Conservation (phyloP, 2,113 vertebrate species). For the Calonectris borealis region DNA sequence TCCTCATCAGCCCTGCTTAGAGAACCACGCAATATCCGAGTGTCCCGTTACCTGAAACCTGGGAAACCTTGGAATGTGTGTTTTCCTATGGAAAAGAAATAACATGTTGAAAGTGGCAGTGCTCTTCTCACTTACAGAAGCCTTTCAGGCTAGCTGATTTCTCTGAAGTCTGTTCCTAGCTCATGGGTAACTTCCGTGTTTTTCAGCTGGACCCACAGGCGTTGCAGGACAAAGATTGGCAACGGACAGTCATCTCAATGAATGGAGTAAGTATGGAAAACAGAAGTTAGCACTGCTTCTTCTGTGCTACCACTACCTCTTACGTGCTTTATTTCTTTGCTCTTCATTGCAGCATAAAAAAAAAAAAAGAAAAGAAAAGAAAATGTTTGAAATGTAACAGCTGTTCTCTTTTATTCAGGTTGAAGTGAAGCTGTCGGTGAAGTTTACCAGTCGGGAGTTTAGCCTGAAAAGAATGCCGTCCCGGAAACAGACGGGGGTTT, state of each 20-base stretch:
- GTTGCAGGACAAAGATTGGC: conserved; percentile 96
- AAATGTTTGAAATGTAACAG: background rate
- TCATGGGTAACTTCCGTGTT: background rate
- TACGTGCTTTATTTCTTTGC: background rate
- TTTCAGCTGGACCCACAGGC: conserved; percentile 90
- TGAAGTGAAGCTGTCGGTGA: conserved; percentile 94
- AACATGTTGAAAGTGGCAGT: background rate
- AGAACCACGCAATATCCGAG: background rate
- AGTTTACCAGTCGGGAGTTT: conserved; percentile 96
- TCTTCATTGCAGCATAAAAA: background rate
- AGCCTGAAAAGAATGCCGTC: conserved; percentile 95
- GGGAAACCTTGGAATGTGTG: background rate
- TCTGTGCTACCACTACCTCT: background rate
- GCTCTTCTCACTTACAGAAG: background rate
- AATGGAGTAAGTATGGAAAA: conserved; percentile 84
- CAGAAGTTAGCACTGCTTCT: background rate
- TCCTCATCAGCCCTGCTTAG: background rate
- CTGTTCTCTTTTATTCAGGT: conserved; percentile 72
- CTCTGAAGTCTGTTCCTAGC: background rate
- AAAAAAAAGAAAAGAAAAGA: background rate
- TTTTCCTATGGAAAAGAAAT: background rate
- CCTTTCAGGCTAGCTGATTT: background rate
- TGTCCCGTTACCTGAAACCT: background rate
- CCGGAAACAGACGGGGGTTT: conserved; percentile 92
- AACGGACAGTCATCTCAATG: conserved; percentile 93